Evolutionary conservation across 2,888 invertebrate species (phyloP).

Genomic region (Netelia virgata): DNA sequence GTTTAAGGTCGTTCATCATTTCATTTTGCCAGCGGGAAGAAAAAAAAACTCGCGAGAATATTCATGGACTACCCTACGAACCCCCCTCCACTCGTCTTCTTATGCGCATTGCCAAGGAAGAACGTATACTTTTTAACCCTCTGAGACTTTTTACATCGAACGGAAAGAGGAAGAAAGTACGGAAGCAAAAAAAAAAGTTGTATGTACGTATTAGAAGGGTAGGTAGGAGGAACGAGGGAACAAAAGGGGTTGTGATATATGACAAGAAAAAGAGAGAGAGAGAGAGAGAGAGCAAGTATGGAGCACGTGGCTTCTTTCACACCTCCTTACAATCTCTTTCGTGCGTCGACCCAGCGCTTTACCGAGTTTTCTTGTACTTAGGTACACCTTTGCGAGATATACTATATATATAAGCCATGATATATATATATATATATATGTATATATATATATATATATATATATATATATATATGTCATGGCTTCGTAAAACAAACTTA

Average conservation of each 20-base stretch:
- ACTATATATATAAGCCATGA: neutral
- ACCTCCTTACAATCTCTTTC: slow-evolving; percentile 80
- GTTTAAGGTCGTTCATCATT: slow-evolving; percentile 82
- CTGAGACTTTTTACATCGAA: slow-evolving; percentile 14
- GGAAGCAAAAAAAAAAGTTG: slow-evolving; percentile 13
- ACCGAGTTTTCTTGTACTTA: slow-evolving; percentile 36
- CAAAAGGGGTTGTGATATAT: slow-evolving; percentile 65
- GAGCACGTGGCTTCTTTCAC: slow-evolving; percentile 82
- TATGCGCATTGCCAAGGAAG: slow-evolving; percentile 46
- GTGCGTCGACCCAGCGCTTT: slow-evolving; percentile 11
- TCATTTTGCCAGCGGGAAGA: slow-evolving; percentile 71
- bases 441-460: neutral
- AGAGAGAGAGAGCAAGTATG: slow-evolving; percentile 51
- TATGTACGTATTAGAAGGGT: neutral
- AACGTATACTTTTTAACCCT: slow-evolving; percentile 11
- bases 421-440: neutral
- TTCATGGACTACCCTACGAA: slow-evolving; percentile 79
- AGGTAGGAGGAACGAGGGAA: slow-evolving; percentile 12
- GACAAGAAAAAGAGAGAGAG: slow-evolving; percentile 56
- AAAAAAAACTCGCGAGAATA: slow-evolving; percentile 76
- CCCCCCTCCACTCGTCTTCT: slow-evolving; percentile 52
- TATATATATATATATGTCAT: neutral
- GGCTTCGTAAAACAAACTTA: slow-evolving; percentile 77
- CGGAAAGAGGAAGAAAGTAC: slow-evolving; percentile 42
- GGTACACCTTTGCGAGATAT: neutral